Conservation (phyloP, 2,888 invertebrate genomes). For the Myathropa florea region DNA sequence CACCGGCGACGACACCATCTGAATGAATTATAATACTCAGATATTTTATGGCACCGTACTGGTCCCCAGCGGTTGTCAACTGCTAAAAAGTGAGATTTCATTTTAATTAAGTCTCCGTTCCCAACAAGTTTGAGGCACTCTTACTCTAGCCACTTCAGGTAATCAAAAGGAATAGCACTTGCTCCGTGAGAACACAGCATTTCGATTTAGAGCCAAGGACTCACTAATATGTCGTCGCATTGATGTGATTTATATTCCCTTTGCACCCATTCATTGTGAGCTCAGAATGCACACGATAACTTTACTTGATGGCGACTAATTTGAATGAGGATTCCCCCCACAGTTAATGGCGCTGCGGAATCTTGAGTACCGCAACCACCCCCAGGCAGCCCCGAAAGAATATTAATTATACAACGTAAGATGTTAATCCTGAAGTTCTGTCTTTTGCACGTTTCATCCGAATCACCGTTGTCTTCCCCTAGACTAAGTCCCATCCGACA, state of each 20-base stretch:
- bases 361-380: slow-evolving; percentile 5
- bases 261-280: slow-evolving; percentile 63
- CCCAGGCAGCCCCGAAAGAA: slow-evolving; percentile 55
- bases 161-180: slow-evolving; percentile 32
- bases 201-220: slow-evolving; percentile 23
- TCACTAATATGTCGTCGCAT: slow-evolving; percentile 70
- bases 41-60: slow-evolving; percentile 39
- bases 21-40: slow-evolving; percentile 63
- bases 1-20: slow-evolving; percentile 55
- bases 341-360: slow-evolving; percentile 54
- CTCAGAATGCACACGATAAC: slow-evolving; percentile 63
- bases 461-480: slow-evolving; percentile 56
- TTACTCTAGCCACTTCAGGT: slow-evolving; percentile 18
- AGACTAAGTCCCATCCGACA: slow-evolving; percentile 33
- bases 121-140: not conserved
- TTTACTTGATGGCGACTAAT: slow-evolving; percentile 69
- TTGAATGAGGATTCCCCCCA: slow-evolving; percentile 53
- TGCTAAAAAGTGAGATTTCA: slow-evolving; percentile 58
- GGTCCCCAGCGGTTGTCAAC: not conserved
- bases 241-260: slow-evolving; percentile 71
- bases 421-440: slow-evolving; percentile 70
- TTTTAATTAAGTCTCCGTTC: slow-evolving; percentile 61
- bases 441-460: slow-evolving; percentile 70
- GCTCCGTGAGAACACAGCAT: not conserved
- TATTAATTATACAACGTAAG: slow-evolving; percentile 71